Base-by-base conservation (phyloP, 2,113 vertebrate genomes). In the Agapornis roseicollis region DNA sequence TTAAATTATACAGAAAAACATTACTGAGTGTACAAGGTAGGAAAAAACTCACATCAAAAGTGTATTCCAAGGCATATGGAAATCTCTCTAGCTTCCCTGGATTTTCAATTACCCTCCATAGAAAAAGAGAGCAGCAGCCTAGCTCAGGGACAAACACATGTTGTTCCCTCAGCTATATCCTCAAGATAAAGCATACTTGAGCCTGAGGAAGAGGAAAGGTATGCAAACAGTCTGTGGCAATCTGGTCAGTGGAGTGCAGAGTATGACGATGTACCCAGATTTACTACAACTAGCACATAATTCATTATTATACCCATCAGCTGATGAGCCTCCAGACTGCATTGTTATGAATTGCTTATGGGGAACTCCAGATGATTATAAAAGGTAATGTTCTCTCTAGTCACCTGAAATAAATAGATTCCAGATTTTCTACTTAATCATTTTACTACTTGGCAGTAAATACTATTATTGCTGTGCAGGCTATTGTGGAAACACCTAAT, bases 391-490 rank as follows among this genome's bases (percentile, higher is more conserved):
- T 68, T 95, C 88, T 93, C 72, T 94, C 77, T 94, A 92, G 90
- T 89, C 88, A 97, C 93, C 93, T 96, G 90, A 93, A 94, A 94
- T 86, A 95, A 82, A 93, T 56, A 86, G 80, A 72, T 95, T 95
- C 88, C 96, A 97, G 93, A 89, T 96, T 96, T 96, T 94, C 77
- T 94, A 50, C 69, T 95, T 90, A 90, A 92, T 90, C 94, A 85
- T 95, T 93, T 96, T 93, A 93, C 73, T 89, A 19, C 80, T 92
- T 93, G 88, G 92, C 92, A 93, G 56, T 92, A 95, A 95, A 95
- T 90, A 61, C 7, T 86, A 49, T 70, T 95, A 96, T 94, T 93
- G 82, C 56, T 65, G 8, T 89, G 70, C 77, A 93, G 69, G n/a
- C 69, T 86, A 74, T 90, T 93, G 90, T 77, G 95, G 85, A 92